Evolutionary conservation across 2,797 vertebrate genomes (phyloP), one percentile per base, ranked within the genome.

Genomic region (Onychomys arenicola): DNA sequence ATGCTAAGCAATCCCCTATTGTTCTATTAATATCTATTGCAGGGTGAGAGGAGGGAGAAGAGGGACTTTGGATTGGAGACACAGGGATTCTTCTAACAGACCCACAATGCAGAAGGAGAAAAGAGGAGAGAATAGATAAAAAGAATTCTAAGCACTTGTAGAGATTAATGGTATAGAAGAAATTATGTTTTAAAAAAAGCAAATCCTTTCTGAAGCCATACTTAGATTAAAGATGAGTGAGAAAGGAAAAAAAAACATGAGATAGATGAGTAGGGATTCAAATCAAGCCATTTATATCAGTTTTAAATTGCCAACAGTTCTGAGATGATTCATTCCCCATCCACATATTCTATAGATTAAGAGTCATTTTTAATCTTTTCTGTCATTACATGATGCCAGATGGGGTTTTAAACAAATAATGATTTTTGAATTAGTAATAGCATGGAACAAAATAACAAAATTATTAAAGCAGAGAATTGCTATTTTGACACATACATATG

Each of bases 371-470:
- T 73, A 83, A 57, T 82, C 2, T 88, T 92, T 67, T 63, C 46
- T 94, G 59, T 92, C 75, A 34, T 84, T 78, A 29, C 65, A 23
- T 77, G 89, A 84, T 16, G 75, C 25, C 57, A 71, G 55, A 73
- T 57, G 29, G 8, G 2, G 73, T 94, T 92, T 78, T 43, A 71
- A 93, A 76, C 61, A 85, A 67, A 85, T 91, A 84, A 34, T 71
- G 73, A 52, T 13, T 63, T 94, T 94, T 91, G n/a, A 96, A 43
- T 97, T 94, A 93, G 25, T 86, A 52, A 83, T 94, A 1, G 37
- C 29, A 90, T 90, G 80, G 55, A 5, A 63, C 29, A 95, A 86
- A 86, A 69, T 69, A 65, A 82, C 10, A 78, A 73, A 83, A 81
- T 57, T 73, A 78, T 88, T 76, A 81, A 90, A 91, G 87, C 0